These are phyloP conservation scores for Pollimyrus isidori DNA, from an alignment of 2,113 vertebrate genomes.

Conservation along the genomic window DNA sequence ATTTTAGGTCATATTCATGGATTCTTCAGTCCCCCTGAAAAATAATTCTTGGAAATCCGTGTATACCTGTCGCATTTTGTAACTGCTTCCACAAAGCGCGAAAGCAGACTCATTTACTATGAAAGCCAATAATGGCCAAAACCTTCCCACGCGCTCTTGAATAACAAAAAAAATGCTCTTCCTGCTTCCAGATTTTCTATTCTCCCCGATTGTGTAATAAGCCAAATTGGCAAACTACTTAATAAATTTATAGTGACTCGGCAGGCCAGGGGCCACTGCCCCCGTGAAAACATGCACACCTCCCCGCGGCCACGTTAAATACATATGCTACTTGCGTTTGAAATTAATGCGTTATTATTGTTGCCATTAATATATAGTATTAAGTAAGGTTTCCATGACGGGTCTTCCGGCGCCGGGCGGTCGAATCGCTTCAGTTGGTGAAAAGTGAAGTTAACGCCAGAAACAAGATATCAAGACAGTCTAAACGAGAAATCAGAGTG, in stretches of 20 bases:
- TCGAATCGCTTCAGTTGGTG: no score
- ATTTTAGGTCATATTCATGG: not conserved
- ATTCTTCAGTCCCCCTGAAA: not conserved
- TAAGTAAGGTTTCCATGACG: not conserved
- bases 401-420: no score
- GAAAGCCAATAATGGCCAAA: not conserved
- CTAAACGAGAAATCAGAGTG: not conserved
- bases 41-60: not conserved
- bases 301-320: no score
- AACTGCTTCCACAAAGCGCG: not conserved
- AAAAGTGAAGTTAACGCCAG: not conserved
- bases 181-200: not conserved
- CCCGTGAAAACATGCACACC: no score
- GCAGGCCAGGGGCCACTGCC: not conserved
- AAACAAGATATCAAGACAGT: not conserved
- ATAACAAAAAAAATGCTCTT: not conserved
- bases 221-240: not conserved
- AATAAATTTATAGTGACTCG: not conserved
- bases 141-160: not conserved
- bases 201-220: not conserved
- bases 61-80: not conserved
- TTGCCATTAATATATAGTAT: not conserved
- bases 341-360: not conserved
- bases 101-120: not conserved
- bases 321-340: not conserved